Conservation (phyloP, 2,888 invertebrate genomes). For the Thereva unica region DNA sequence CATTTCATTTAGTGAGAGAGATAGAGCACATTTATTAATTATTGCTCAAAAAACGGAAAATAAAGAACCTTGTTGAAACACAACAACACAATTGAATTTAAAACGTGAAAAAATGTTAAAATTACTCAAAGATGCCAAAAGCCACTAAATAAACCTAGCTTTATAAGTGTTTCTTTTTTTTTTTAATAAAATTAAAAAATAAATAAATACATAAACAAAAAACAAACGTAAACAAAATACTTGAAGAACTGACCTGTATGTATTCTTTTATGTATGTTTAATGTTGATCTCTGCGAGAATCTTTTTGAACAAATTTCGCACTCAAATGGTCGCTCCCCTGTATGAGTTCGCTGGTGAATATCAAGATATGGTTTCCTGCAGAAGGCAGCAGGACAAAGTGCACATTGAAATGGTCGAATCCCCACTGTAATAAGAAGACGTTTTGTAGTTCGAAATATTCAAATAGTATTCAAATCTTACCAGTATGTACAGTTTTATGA, state of each 20-base stretch:
- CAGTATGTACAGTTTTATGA: conserved; percentile 78
- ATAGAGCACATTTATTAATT: too few relatives aligned
- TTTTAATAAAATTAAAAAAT: background rate
- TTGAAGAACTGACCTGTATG: conserved; percentile 63
- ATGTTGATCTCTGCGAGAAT: conserved; percentile 80
- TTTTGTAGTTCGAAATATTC: too few relatives aligned
- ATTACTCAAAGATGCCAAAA: too few relatives aligned
- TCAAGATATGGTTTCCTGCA: conserved; percentile 67
- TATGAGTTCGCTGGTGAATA: conserved; percentile 69
- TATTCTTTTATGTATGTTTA: conserved; percentile 79
- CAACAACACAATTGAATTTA: too few relatives aligned
- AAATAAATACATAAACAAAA: background rate
- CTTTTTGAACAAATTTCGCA: conserved; percentile 78
- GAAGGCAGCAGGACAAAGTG: conserved; percentile 64
- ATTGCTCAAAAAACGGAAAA: background rate
- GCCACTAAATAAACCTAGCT: background rate
- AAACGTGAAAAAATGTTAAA: conserved; percentile 8
- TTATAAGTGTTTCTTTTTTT: conserved; percentile 12
- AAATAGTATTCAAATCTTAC: conserved; percentile 48
- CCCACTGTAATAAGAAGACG: conserved; percentile 43
- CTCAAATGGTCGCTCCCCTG: conserved; percentile 63
- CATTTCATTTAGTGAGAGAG: too few relatives aligned
- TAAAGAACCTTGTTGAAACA: background rate
- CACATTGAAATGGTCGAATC: conserved; percentile 62
- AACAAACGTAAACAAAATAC: background rate